A percentile compares a stretch with the other conserved stretches of the same genome.
Evolutionary conservation across 92 coral and sea anemone genomes (phyloP).

Genomic region (Hydrozoanthus gracilis): DNA sequence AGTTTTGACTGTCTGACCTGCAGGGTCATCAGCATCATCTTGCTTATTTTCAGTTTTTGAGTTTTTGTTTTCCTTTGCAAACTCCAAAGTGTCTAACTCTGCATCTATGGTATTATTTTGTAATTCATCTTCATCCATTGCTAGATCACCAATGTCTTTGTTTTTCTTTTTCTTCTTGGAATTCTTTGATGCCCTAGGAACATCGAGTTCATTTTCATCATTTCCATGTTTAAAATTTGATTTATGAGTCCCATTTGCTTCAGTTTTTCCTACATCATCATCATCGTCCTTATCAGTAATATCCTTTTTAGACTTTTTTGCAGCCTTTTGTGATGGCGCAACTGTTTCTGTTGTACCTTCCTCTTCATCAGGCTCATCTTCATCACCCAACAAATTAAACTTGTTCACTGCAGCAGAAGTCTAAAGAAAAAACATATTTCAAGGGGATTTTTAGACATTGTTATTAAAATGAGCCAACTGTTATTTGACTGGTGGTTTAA

Average conservation of each 20-base stretch:
- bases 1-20: constrained; percentile 79
- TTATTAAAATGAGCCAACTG: too few species aligned
- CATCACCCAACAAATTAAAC: constrained; percentile 31
- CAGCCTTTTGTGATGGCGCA: neutral
- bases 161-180: constrained; percentile 82
- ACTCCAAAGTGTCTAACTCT: constrained; percentile 40
- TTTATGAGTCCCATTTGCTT: constrained; percentile 30
- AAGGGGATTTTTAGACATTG: too few species aligned
- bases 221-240: constrained; percentile 5
- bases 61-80: constrained; percentile 49
- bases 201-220: constrained; percentile 48
- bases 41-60: constrained; percentile 34
- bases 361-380: neutral
- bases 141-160: constrained; percentile 73
- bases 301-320: constrained; percentile 11
- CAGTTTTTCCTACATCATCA: constrained; percentile 30
- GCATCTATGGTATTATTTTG: constrained; percentile 50
- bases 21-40: constrained; percentile 57
- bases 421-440: neutral
- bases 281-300: constrained; percentile 42
- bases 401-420: constrained; percentile 33
- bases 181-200: constrained; percentile 58
- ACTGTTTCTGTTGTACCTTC: neutral
- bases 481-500: too few species aligned
- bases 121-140: constrained; percentile 57